Base-by-base conservation (phyloP, 1,140 invertebrate genomes). In the Drosophila pandora region DNA sequence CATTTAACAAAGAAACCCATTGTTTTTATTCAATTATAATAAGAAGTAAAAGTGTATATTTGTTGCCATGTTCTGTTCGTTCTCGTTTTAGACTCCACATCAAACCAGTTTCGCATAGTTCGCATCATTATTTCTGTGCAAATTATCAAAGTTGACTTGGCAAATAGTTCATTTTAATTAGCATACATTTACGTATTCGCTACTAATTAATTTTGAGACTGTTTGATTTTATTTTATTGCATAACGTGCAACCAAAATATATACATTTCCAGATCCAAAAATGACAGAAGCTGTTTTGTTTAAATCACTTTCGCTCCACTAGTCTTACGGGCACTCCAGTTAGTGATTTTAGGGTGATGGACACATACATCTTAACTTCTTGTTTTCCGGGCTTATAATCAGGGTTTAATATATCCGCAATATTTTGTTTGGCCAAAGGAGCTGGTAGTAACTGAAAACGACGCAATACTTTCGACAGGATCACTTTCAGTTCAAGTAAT, bases 281-380 rank as follows among this genome's bases (percentile, higher is more conserved):
- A 41, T n/a, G 12, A n/a, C 30, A 17, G 57, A 47, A 9, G 1
- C 1, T 25, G 22, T n/a, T 9, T 30, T 2, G 17, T 8, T 1
- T 17, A 45, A 45, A 57, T 50, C 25, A 76, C 10, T 30, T 21
- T 25, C 75, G 65, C 22, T 49, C 49, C n/a, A 60, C 30, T 2
- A 80, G 8, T 32, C 61, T 34, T 12, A 80, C 59, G 0, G 54
- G 56, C 13, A 88, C 62, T 0, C 78, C 83, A 17, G 53, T 81
- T 5, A 82, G 25, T 0, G 83, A 88, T 37, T 88, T 85, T 8
- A 43, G 41, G 13, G 41, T 43, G 41, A 43, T 43, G n/a, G 41
- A 13, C 8, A 43, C 17, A 8, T 61, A 57, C 0, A 79, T 52
- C 8, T 64, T 68, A 3, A 76, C 6, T n/a, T 73, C 76, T 21